phyloP scores from a whole-genome alignment of 2,888 invertebrate genomes.

The Galeruca laticollis region DNA sequence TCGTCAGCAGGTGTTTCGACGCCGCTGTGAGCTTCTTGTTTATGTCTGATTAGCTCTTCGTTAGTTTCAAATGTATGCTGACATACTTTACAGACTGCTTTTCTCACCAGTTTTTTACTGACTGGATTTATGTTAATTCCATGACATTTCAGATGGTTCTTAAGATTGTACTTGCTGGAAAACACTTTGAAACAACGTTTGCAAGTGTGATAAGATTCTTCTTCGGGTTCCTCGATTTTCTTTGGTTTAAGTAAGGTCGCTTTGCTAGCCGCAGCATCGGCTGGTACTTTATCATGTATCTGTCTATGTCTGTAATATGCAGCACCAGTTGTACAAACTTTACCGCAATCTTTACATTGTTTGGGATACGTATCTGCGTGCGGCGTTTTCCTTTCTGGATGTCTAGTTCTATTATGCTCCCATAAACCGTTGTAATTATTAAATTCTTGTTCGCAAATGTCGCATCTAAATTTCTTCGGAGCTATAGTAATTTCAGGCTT shows the following conservation, averaged over 20 bases:
- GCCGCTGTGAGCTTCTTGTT: constrained; percentile 65
- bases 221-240: constrained; percentile 51
- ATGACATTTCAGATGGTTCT: constrained; percentile 68
- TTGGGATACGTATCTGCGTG: constrained; percentile 54
- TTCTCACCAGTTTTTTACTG: constrained; percentile 55
- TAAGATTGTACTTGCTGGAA: constrained; percentile 64
- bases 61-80: constrained; percentile 72
- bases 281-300: constrained; percentile 56
- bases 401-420: constrained; percentile 60
- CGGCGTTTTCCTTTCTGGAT: constrained; percentile 53
- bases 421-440: constrained; percentile 58
- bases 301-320: constrained; percentile 60
- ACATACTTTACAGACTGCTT: constrained; percentile 74
- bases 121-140: constrained; percentile 62
- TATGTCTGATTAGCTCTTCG: constrained; percentile 71
- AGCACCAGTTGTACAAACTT: constrained; percentile 57
- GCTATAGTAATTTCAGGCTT: constrained; percentile 43
- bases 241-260: constrained; percentile 25
- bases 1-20: constrained; percentile 50
- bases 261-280: constrained; percentile 29
- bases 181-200: constrained; percentile 69
- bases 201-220: constrained; percentile 64
- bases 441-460: constrained; percentile 70
- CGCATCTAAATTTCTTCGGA: constrained; percentile 70
- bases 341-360: constrained; percentile 59